Percentiles rank a stretch among this genome's conserved stretches.
phyloP scores from a whole-genome alignment of 2,113 vertebrate species.

The Tringa solitaria region DNA sequence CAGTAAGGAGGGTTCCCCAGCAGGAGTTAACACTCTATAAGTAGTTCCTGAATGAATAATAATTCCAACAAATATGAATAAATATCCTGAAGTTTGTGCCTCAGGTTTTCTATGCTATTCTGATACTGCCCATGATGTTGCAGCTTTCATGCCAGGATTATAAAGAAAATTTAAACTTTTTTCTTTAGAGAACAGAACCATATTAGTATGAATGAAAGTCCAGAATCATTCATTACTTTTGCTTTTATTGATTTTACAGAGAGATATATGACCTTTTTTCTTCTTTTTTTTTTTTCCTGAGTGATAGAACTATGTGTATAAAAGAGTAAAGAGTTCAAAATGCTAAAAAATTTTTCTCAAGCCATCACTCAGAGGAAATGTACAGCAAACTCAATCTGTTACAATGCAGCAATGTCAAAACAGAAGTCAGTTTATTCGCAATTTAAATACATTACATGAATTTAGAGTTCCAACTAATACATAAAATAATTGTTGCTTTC shows the following conservation, averaged over 20 bases:
- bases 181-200: background rate
- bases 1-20: background rate
- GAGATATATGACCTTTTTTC: background rate
- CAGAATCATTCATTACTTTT: slow-evolving; percentile 8
- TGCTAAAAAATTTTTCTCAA: slow-evolving; percentile 1
- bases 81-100: background rate
- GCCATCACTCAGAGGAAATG: background rate
- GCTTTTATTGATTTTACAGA: slow-evolving; percentile 34
- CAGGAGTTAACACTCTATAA: background rate
- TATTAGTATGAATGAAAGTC: background rate
- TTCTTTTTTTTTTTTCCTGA: background rate
- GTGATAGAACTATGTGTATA: background rate
- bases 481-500: background rate
- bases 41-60: background rate
- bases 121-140: background rate
- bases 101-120: background rate
- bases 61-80: background rate
- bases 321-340: slow-evolving; percentile 1
- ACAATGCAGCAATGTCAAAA: background rate
- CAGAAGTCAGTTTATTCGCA: background rate
- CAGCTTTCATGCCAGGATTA: background rate
- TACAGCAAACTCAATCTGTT: background rate
- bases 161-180: background rate
- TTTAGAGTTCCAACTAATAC: background rate
- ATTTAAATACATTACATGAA: background rate